A percentile compares a stretch with the other conserved stretches of the same genome.
phyloP scores from a whole-genome alignment of 2,113 vertebrate species.

The Percopsis transmontana region DNA sequence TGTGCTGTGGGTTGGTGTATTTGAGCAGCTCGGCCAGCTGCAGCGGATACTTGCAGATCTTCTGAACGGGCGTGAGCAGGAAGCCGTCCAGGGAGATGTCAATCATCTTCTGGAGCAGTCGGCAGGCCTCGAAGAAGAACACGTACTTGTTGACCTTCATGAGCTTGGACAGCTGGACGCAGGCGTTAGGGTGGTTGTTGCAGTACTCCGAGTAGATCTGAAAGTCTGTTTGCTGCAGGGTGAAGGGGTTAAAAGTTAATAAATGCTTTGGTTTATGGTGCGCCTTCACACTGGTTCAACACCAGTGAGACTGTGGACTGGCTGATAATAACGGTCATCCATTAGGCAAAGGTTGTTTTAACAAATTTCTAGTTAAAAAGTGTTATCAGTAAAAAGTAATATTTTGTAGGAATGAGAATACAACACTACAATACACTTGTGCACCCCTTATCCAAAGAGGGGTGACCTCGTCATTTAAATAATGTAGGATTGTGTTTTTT shows the following conservation, averaged over 20 bases:
- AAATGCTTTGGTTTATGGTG: neutral
- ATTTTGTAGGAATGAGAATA: too few species aligned
- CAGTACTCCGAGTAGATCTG: conserved; percentile 99
- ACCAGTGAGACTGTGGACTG: neutral
- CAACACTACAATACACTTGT: too few species aligned
- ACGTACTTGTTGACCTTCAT: conserved; percentile 93
- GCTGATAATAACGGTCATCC: too few species aligned
- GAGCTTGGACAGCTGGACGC: conserved; percentile 88
- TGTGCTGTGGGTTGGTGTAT: conserved; percentile 94
- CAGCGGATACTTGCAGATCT: conserved; percentile 97
- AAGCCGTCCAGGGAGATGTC: conserved; percentile 95
- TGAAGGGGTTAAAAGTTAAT: neutral
- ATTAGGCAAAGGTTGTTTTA: too few species aligned
- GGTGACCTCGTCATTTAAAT: too few species aligned
- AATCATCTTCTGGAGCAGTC: conserved; percentile 95
- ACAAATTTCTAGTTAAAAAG: too few species aligned
- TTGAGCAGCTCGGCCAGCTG: conserved; percentile 95
- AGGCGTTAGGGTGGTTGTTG: conserved; percentile 97
- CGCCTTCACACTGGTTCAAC: too few species aligned
- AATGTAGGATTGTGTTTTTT: too few species aligned
- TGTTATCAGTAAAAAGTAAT: too few species aligned
- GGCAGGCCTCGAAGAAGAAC: conserved; percentile 96
- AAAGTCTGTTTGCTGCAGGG: conserved; percentile 90
- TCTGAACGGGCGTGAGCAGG: conserved; percentile 93
- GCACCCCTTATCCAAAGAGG: too few species aligned